Evolutionary conservation across 2,797 vertebrate genomes (phyloP).

Genomic region (Bothrops alternatus): DNA sequence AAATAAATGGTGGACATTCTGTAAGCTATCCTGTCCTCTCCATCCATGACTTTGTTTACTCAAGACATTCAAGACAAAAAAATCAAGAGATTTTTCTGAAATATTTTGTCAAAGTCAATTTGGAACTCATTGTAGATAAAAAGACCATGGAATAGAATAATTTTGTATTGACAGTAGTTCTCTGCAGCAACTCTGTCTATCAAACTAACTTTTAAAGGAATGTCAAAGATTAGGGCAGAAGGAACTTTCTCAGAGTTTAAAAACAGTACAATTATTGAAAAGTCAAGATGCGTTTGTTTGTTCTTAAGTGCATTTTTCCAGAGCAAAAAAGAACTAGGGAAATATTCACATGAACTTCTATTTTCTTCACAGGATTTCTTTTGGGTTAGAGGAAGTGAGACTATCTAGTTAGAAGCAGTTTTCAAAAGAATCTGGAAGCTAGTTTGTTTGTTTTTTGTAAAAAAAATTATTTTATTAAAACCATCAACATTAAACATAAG

Average conservation of each 20-base stretch:
- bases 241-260: constrained; percentile 19
- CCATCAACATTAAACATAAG: too few relatives aligned
- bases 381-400: not conserved
- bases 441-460: too few relatives aligned
- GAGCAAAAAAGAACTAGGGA: not conserved
- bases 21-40: not conserved
- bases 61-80: not conserved
- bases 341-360: not conserved
- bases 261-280: constrained; percentile 10
- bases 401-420: rapidly evolving
- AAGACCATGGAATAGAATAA: constrained; percentile 1
- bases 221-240: constrained; percentile 31
- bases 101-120: not conserved
- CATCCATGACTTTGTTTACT: not conserved
- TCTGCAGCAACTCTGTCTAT: constrained; percentile 11
- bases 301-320: constrained; percentile 15
- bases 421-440: not conserved
- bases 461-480: too few relatives aligned
- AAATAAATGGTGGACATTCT: not conserved
- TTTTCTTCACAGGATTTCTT: not conserved
- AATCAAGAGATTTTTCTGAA: not conserved
- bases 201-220: constrained; percentile 38
- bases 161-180: constrained; percentile 32
- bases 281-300: not conserved
- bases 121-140: constrained; percentile 18